Base-by-base conservation (phyloP, 2,113 vertebrate species). In the Cnemophilus loriae region DNA sequence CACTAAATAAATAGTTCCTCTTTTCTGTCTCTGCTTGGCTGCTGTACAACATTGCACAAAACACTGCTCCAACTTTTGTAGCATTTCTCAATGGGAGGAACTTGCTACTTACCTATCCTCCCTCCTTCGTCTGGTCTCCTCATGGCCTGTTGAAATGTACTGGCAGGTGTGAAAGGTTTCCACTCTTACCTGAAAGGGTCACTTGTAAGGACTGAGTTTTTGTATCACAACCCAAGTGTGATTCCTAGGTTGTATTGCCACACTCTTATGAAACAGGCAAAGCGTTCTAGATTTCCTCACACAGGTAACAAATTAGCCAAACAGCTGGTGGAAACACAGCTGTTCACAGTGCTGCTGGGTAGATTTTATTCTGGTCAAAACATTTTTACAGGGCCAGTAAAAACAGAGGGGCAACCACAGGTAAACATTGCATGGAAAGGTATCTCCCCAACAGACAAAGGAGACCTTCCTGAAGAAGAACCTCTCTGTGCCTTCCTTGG, bases 341-440 rank as follows among this genome's bases (percentile, higher is more conserved):
- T n/a, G 28, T 70, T 89, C n/a, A 27, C 2, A 0, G 8, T 35
- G n/a, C 57, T 75, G 53, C 49, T 84, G 56, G 44, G 52, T 49
- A 87, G 26, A 49, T 68, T 81, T 86, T 56, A 19, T 81, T 94
- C 74, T 10, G n/a, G 18, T 42, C 55, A 94, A 61, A 88, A 60
- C 18, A 77, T 65, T 77, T 60, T 69, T 39, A 47, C n/a, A 50
- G 18, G 39, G n/a, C n/a, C 53, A 60, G 28, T 56, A 65, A 93
- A 90, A 93, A 44, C 50, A 77, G 27, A 15, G 21, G 15, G 21
- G 15, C 35, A 23, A n/a, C 5, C 47, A 42, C 19, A 59, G 22
- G 32, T 63, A 55, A 86, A 86, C 9, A 8, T 1, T 81, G 21
- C 21, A n/a, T 30, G 44, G 28, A 64, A 80, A 94, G 14, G 1